These are phyloP conservation scores for Platanista minor DNA, from an alignment of 2,113 vertebrate species.

Conservation along the genomic window DNA sequence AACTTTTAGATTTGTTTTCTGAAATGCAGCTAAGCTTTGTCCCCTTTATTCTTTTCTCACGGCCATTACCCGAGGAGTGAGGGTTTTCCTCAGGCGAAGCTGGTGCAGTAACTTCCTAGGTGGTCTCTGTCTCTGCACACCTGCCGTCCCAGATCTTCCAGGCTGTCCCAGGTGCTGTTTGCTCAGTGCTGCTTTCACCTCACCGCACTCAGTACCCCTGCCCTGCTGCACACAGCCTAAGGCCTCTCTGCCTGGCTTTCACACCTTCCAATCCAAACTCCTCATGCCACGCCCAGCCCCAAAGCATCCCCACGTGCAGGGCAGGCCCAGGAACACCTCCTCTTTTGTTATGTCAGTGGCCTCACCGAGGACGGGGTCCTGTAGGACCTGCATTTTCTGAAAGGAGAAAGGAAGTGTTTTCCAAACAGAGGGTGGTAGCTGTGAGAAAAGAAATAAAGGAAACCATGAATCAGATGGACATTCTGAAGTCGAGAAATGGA, in stretches of 20 bases:
- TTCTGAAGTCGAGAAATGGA: neutral
- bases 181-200: neutral
- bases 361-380: neutral
- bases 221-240: too few species aligned
- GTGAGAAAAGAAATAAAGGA: neutral
- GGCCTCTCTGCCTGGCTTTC: neutral
- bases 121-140: neutral
- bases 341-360: neutral
- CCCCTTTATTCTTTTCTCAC: neutral
- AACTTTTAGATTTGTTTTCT: neutral
- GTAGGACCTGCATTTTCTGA: neutral
- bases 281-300: neutral
- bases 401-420: neutral
- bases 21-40: neutral
- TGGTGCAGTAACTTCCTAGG: neutral
- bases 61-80: neutral
- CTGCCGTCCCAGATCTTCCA: neutral
- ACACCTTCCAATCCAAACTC: neutral
- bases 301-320: neutral
- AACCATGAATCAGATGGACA: neutral
- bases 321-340: neutral
- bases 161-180: neutral
- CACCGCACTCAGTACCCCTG: accelerated
- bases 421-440: neutral
- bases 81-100: neutral